Conservation (phyloP, 2,888 invertebrate genomes). For the Drosophila demipolita region DNA sequence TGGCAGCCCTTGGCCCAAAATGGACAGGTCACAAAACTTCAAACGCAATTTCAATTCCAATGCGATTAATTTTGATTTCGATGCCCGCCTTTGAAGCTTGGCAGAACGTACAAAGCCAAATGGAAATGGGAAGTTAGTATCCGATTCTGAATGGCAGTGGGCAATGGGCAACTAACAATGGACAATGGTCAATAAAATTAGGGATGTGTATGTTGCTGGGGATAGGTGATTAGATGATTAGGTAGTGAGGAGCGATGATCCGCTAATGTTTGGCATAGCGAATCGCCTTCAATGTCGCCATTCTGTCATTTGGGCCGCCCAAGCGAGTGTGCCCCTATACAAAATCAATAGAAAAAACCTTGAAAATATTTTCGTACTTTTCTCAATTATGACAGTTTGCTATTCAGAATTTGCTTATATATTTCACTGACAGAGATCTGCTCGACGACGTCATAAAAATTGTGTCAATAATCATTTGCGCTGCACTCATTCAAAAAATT, state of each 20-base stretch:
- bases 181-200: not conserved
- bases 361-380: slow-evolving; percentile 52
- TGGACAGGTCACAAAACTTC: slow-evolving; percentile 33
- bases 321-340: slow-evolving; percentile 21
- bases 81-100: slow-evolving; percentile 64
- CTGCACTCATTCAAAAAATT: not conserved
- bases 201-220: not conserved
- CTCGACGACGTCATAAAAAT: not conserved
- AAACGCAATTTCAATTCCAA: slow-evolving; percentile 68
- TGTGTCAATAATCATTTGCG: not conserved
- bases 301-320: not conserved
- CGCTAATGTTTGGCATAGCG: slow-evolving; percentile 43
- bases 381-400: slow-evolving; percentile 49
- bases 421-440: slow-evolving; percentile 6
- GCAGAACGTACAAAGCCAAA: slow-evolving; percentile 29
- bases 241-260: slow-evolving; percentile 22
- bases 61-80: slow-evolving; percentile 72
- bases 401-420: slow-evolving; percentile 25
- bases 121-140: slow-evolving; percentile 19
- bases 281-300: slow-evolving; percentile 31
- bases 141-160: slow-evolving; percentile 12
- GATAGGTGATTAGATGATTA: slow-evolving; percentile 23
- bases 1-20: slow-evolving; percentile 26
- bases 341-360: slow-evolving; percentile 67
- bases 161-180: not conserved